Percentiles rank a stretch among this genome's conserved stretches.
phyloP scores from a whole-genome alignment of 2,888 invertebrate species.

The Unio pictorum region DNA sequence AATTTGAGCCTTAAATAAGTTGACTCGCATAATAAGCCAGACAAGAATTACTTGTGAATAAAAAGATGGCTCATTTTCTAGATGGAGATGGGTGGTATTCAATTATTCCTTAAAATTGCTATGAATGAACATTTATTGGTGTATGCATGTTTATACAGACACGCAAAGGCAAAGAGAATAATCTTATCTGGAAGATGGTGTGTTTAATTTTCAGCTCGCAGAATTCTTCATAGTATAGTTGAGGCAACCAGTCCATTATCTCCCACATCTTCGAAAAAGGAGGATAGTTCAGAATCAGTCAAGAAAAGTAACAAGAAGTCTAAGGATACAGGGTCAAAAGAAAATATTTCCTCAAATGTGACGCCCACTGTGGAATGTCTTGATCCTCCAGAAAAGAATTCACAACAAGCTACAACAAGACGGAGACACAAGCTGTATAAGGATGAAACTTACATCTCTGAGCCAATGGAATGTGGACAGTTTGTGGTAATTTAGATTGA shows the following conservation, averaged over 20 bases:
- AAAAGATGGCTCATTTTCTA: too few species aligned
- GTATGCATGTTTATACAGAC: too few species aligned
- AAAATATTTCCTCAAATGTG: conserved; percentile 7
- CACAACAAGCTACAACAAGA: conserved; percentile 10
- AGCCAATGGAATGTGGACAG: conserved; percentile 34
- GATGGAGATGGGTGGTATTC: too few species aligned
- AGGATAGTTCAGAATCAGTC: conserved; percentile 5
- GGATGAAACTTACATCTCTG: conserved; percentile 39
- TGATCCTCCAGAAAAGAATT: conserved; percentile 19
- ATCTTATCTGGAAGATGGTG: not conserved
- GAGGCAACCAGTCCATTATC: conserved; percentile 36
- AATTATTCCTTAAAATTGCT: too few species aligned
- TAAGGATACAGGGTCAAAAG: conserved; percentile 6
- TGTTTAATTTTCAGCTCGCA: conserved; percentile 19
- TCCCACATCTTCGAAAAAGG: conserved; percentile 14
- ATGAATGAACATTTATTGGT: too few species aligned
- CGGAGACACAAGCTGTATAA: conserved; percentile 39
- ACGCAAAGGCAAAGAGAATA: too few species aligned
- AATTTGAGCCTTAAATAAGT: too few species aligned
- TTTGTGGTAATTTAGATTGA: conserved; percentile 35
- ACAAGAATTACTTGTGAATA: too few species aligned
- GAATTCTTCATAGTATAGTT: conserved; percentile 28
- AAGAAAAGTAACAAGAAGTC: conserved; percentile 4
- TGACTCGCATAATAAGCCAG: too few species aligned
- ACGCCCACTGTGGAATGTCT: not conserved